These are phyloP conservation scores for Kradibia gibbosae DNA, from an alignment of 1,140 invertebrate species.

Conservation along the genomic window DNA sequence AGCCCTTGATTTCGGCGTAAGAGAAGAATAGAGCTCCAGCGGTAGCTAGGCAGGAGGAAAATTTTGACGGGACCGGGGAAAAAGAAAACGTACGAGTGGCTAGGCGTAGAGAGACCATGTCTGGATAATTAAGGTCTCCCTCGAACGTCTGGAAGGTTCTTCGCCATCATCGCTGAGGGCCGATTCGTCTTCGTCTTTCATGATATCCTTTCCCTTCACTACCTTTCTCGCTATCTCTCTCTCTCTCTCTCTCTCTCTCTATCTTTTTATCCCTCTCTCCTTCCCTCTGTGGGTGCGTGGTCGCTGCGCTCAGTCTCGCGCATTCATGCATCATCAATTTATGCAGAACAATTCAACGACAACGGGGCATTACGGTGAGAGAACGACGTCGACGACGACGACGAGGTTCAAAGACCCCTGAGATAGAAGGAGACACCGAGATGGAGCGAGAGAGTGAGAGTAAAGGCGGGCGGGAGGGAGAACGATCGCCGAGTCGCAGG, in stretches of 20 bases:
- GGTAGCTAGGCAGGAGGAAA: not conserved
- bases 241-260: constrained; percentile 25
- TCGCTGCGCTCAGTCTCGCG: constrained; percentile 4
- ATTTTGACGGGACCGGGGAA: not conserved
- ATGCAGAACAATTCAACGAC: constrained; percentile 73
- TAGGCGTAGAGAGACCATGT: not conserved
- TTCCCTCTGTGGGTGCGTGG: not conserved
- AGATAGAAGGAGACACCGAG: no score
- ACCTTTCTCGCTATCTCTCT: not conserved
- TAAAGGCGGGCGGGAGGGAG: not conserved
- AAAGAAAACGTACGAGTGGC: not conserved
- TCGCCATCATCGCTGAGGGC: constrained; percentile 56
- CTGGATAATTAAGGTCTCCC: constrained; percentile 33
- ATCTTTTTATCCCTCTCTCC: constrained; percentile 54
- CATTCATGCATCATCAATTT: constrained; percentile 71
- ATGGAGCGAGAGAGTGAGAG: constrained; percentile 2
- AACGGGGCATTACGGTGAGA: constrained; percentile 66
- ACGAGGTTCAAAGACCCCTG: constrained; percentile 66
- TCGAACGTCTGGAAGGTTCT: constrained; percentile 8
- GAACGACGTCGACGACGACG: constrained; percentile 55
- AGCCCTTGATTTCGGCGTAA: not conserved
- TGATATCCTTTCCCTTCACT: not conserved
- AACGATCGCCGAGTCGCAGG: not conserved
- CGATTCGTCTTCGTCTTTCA: constrained; percentile 65
- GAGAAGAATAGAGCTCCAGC: not conserved